Evolutionary conservation across 2,888 invertebrate genomes (phyloP), one percentile per base, ranked within the genome.

Genomic region (Pyralis farinalis): DNA sequence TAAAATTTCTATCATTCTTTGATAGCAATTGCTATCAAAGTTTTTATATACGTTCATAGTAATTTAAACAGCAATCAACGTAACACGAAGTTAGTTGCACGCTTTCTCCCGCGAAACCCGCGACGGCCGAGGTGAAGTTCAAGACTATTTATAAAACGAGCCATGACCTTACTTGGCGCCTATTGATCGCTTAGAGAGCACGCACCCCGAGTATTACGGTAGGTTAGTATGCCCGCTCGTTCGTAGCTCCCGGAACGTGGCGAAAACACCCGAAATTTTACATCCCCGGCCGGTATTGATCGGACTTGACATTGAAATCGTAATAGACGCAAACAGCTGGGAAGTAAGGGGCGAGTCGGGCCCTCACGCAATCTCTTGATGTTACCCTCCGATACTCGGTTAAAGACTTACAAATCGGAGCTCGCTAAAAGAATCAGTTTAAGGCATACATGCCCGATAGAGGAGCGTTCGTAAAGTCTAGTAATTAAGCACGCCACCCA

Each of bases 221-320:
- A 88, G 88, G 88, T 88, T 88, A 88, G 88, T 88, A 81, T 76
- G 80, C 72, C 68, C 75, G 71, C 63, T 67, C 71, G 75, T 63
- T 76, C 82, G 82, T 73, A 58, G 68, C 73, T 69, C 77, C 87
- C 87, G 87, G 86, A 85, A 83, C 71, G 49, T 63, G 63, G 76
- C 88, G 88, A 84, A 71, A 71, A 63, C 69, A 68, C 59, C 86
- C 87, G 88, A 88, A 82, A 82, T 83, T 80, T 82, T 81, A 84
- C 85, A 78, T 79, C 82, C 86, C 82, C 75, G 78, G 77, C 70
- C 60, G 63, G 65, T 89, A 89, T 89, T 84, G 90, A 89, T 90
- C 88, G 86, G 71, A 72, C 85, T 86, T 88, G 90, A 89, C 88
- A 87, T 89, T 89, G 88, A 86, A 90, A 85, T 81, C 66, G 80